phyloP scores from a whole-genome alignment of 1,140 invertebrate species.

The Hypsibius dujardini region DNA sequence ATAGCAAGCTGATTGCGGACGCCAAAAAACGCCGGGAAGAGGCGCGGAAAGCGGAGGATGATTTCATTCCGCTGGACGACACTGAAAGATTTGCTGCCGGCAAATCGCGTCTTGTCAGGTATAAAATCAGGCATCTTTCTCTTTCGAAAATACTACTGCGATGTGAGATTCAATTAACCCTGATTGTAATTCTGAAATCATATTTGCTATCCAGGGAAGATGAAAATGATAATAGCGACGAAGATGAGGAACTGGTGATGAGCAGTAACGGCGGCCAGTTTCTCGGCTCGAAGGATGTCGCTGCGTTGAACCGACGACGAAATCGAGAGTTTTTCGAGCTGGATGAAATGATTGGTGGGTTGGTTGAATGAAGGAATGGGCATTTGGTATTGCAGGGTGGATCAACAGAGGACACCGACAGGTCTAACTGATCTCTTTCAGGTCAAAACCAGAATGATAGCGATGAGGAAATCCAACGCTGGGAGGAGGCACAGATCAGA shows the following conservation, averaged over 20 bases:
- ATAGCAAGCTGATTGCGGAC: not conserved
- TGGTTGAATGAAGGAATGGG: too few relatives aligned
- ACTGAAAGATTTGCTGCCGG: not conserved
- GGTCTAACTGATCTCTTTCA: not conserved
- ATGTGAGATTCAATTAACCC: too few relatives aligned
- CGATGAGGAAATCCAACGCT: slow-evolving; percentile 8
- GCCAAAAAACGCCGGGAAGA: slow-evolving; percentile 10
- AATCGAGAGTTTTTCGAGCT: slow-evolving; percentile 7
- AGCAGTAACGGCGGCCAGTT: not conserved
- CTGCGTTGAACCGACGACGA: not conserved
- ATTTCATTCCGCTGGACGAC: not conserved
- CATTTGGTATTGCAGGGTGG: too few relatives aligned
- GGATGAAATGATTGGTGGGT: slow-evolving; percentile 2
- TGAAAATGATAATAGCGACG: slow-evolving; percentile 8
- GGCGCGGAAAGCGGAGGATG: slow-evolving; percentile 7
- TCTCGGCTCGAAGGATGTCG: not conserved
- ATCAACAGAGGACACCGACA: too few relatives aligned
- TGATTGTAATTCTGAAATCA: too few relatives aligned
- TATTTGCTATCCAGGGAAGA: not conserved
- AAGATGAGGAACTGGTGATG: slow-evolving; percentile 10
- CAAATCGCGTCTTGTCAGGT: slow-evolving; percentile 3
- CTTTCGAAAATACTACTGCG: not conserved
- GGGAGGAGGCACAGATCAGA: slow-evolving; percentile 4
- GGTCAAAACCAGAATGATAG: not conserved
- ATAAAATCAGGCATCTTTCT: not conserved